phyloP scores from a whole-genome alignment of 2,888 invertebrate species.

The Nephrotoma flavescens region DNA sequence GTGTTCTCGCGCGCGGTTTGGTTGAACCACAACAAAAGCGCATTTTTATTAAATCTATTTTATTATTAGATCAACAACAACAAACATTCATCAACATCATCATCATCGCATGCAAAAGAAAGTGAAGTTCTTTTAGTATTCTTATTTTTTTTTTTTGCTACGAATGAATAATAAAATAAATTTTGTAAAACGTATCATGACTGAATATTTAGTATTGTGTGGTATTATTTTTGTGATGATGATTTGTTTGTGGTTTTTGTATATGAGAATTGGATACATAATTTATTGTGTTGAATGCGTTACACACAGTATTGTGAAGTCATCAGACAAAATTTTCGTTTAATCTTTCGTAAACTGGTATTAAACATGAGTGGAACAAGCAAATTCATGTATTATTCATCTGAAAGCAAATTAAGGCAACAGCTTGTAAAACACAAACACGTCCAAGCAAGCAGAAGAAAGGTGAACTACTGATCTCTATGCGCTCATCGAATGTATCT shows the following conservation, averaged over 20 bases:
- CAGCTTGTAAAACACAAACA: too few species aligned
- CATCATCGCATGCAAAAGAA: not conserved
- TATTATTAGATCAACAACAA: not conserved
- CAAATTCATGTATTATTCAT: too few species aligned
- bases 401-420: too few species aligned
- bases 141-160: not conserved
- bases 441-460: too few species aligned
- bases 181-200: not conserved
- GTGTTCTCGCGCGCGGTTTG: not conserved
- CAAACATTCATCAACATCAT: not conserved
- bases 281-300: not conserved
- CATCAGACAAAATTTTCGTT: not conserved
- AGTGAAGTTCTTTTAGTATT: not conserved
- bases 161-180: not conserved
- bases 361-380: too few species aligned
- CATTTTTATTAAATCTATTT: not conserved
- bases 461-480: too few species aligned
- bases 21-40: not conserved
- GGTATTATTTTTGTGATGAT: not conserved
- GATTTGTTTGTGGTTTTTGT: not conserved
- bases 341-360: not conserved
- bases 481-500: too few species aligned
- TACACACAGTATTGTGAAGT: not conserved
- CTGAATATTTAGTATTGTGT: not conserved
- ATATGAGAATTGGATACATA: not conserved